Conservation (phyloP, 2,797 vertebrate genomes). For the Tachyglossus aculeatus region DNA sequence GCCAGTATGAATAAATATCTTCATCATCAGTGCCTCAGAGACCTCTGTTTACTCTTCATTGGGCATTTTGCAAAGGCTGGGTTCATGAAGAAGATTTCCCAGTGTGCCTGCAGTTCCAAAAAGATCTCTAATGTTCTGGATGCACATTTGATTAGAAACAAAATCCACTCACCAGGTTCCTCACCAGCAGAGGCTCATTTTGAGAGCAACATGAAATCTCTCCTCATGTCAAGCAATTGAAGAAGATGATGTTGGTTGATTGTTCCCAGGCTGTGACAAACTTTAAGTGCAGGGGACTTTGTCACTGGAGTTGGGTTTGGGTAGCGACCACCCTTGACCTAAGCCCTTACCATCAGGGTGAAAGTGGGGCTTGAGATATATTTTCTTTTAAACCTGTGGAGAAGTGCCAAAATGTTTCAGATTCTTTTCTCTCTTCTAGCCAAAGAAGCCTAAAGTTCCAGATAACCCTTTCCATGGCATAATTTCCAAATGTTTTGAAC, state of each 20-base stretch:
- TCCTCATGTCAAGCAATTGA: neutral
- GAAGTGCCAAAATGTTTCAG: slow-evolving; percentile 37
- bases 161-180: too few species aligned
- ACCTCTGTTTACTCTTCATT: neutral
- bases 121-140: too few species aligned
- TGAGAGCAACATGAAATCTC: slow-evolving; percentile 17
- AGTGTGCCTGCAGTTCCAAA: neutral
- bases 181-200: slow-evolving; percentile 1
- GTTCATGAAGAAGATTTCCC: neutral
- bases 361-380: neutral
- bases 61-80: slow-evolving; percentile 18
- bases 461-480: slow-evolving; percentile 98
- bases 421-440: slow-evolving; percentile 74
- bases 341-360: neutral
- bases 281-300: neutral
- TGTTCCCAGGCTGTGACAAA: neutral
- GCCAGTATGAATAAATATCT: too few species aligned
- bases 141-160: too few species aligned
- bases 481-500: slow-evolving; percentile 98
- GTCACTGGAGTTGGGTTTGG: neutral
- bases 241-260: neutral
- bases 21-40: too few species aligned
- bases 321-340: neutral
- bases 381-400: slow-evolving; percentile 34
- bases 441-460: slow-evolving; percentile 92